Conservation (phyloP, 2,113 vertebrate genomes). For the Phalacrocorax aristotelis region DNA sequence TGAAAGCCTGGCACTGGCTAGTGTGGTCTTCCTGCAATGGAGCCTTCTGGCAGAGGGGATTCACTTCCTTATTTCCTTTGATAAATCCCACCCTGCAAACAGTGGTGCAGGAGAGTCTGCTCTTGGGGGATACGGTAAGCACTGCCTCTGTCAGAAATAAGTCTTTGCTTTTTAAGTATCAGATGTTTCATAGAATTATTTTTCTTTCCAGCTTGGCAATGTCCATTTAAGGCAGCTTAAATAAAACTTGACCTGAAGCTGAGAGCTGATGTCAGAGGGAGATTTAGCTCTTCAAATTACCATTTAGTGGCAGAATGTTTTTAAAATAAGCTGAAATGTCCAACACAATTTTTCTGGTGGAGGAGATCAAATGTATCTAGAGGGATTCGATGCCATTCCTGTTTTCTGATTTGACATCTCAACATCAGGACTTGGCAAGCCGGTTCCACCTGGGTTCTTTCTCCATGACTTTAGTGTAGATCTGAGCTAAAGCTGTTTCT, state of each 20-base stretch:
- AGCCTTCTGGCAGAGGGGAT: background rate
- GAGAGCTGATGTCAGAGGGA: background rate
- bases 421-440: background rate
- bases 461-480: background rate
- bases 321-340: slow-evolving; percentile 24
- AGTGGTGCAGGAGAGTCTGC: background rate
- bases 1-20: background rate
- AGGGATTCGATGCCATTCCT: background rate
- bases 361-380: background rate
- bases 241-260: slow-evolving; percentile 23
- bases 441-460: background rate
- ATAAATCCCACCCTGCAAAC: background rate
- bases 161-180: slow-evolving; percentile 37
- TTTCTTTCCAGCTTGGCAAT: slow-evolving; percentile 35
- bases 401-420: background rate
- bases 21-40: background rate
- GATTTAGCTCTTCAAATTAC: background rate
- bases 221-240: slow-evolving; percentile 13
- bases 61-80: background rate
- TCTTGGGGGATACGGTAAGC: background rate
- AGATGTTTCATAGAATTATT: slow-evolving; percentile 12
- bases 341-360: background rate
- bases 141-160: background rate
- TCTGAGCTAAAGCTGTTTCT: background rate
- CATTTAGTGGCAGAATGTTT: slow-evolving; percentile 3